Base-by-base conservation (phyloP, 2,888 invertebrate species). In the Drosophila koepferae region DNA sequence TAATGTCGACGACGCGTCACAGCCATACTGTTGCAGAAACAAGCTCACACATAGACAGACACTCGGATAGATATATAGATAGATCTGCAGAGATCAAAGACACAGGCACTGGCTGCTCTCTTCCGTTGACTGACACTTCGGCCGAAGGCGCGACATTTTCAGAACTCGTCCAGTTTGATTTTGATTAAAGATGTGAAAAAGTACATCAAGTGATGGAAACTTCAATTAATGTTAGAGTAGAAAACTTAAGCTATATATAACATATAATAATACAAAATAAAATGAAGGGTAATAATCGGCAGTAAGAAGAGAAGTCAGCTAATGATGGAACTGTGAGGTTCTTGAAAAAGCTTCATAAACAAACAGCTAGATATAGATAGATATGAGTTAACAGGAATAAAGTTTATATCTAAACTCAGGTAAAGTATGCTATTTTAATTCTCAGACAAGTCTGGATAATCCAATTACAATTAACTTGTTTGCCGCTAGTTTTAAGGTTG, bases 1-100 rank as follows among this genome's bases (percentile, higher is more conserved):
- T 88, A 89, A 89, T 73, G 86, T 66, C 74, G 85, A 70, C 76
- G 65, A 66, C 74, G 58, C 73, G 70, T 65, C 66, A 60, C 60
- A 60, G 80, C 80, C 71, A 72, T 59, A 36, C 49, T 58, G 46
- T 38, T 41, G 49, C 60, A 34, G 9, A 58, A 16, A 36, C 43
- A 53, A 16, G 12, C 40, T 40, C 49, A 66, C 12, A 58, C 14
- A 70, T 34, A 63, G 54, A 63, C 9, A 46, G 8, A 65, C 6
- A 16, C 12, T 49, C n/a, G 49, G 10, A 71, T 40, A 63, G 16
- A 71, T 40, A 63, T 51, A 64, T 1, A 67, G 5, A 68, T 14
- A 18, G 44, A 67, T 53, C 44, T 67, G 54, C 51, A 36, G 58
- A 86, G 82, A 87, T 86, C 90, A 86, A 86, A 89, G 18, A 3